phyloP scores from a whole-genome alignment of 2,797 vertebrate genomes.

The Linurgus olivaceus region DNA sequence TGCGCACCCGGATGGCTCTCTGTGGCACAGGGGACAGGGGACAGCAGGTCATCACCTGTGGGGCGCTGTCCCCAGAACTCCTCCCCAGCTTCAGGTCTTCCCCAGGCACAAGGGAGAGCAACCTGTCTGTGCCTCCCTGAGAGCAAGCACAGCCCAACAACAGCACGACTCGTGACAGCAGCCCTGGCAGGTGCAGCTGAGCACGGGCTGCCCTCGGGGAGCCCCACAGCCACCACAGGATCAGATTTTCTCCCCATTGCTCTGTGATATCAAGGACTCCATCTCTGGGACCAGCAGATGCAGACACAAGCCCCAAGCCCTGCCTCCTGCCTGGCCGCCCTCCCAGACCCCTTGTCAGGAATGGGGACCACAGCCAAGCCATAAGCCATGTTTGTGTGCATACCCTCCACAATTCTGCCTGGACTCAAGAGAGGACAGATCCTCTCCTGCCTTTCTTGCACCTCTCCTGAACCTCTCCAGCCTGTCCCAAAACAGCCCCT shows the following conservation, averaged over 20 bases:
- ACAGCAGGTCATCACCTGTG: fast-evolving
- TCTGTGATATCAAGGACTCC: fast-evolving
- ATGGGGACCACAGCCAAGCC: fast-evolving
- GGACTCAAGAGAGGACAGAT: neutral
- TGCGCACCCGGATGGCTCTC: slow-evolving; percentile 95
- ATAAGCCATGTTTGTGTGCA: fast-evolving
- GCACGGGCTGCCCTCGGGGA: neutral
- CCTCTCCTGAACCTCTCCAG: neutral
- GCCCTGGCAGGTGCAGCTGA: neutral
- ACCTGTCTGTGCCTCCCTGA: fast-evolving
- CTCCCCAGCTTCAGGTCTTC: neutral
- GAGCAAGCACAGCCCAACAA: fast-evolving
- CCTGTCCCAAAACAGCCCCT: neutral
- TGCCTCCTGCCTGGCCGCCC: neutral
- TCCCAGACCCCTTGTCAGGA: neutral
- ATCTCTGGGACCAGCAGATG: fast-evolving
- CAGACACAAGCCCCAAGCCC: neutral
- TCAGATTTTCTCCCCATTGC: fast-evolving
- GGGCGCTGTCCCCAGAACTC: neutral
- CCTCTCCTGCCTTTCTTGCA: neutral
- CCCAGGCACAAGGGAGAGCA: fast-evolving
- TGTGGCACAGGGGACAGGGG: slow-evolving; percentile 24
- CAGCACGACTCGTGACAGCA: fast-evolving
- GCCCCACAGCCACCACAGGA: neutral
- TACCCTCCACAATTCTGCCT: fast-evolving